Conservation (phyloP, 2,888 invertebrate genomes). For the Hypercompe scribonia region DNA sequence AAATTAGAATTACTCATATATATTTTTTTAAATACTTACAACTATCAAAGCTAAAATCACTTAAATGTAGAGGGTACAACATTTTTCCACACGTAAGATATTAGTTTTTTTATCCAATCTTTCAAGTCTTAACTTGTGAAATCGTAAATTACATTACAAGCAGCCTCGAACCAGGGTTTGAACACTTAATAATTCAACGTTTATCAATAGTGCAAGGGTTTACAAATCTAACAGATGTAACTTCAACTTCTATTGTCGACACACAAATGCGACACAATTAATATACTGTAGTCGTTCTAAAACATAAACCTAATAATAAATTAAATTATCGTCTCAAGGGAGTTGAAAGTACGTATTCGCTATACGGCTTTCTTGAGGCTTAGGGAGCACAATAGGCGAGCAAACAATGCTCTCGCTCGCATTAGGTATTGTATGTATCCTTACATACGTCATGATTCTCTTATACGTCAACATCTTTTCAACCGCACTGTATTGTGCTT, state of each 20-base stretch:
- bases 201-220: conserved; percentile 12
- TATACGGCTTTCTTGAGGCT: conserved; percentile 48
- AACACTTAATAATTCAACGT: not conserved
- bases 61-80: too few relatives aligned
- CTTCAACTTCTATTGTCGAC: conserved; percentile 12
- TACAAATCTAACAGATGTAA: not conserved
- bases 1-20: too few relatives aligned
- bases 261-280: not conserved
- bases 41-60: too few relatives aligned
- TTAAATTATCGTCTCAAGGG: conserved; percentile 36
- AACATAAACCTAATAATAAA: conserved; percentile 31
- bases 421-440: conserved; percentile 49
- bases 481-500: conserved; percentile 34
- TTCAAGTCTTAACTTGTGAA: not conserved
- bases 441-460: conserved; percentile 31
- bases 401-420: conserved; percentile 53
- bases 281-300: conserved; percentile 19
- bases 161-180: too few relatives aligned
- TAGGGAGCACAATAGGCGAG: conserved; percentile 53
- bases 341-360: conserved; percentile 36
- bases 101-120: not conserved
- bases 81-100: too few relatives aligned
- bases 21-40: too few relatives aligned
- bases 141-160: not conserved
- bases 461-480: conserved; percentile 41